Conservation (phyloP, 2,888 invertebrate species). For the Pachymerium ferrugineum region DNA sequence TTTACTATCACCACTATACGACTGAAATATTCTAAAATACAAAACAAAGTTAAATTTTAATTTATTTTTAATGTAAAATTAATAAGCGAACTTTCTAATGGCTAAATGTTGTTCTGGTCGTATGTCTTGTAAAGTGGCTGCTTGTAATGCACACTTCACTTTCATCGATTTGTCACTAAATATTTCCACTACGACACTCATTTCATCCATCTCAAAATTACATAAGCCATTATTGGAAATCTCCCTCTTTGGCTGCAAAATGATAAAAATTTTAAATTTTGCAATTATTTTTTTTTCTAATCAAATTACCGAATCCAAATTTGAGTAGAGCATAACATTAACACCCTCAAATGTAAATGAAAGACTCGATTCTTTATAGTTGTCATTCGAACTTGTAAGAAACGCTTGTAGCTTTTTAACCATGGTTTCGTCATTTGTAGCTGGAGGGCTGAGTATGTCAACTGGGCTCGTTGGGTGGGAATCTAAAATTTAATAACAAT, state of each 20-base stretch:
- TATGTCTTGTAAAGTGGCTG: conserved; percentile 64
- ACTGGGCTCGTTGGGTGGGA: conserved; percentile 37
- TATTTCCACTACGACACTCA: conserved; percentile 58
- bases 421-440: conserved; percentile 36
- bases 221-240: conserved; percentile 62
- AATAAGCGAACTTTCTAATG: conserved; percentile 44
- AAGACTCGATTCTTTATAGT: conserved; percentile 55
- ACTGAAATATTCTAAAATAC: conserved; percentile 44
- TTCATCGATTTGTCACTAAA: conserved; percentile 65
- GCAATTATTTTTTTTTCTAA: neutral
- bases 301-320: conserved; percentile 64
- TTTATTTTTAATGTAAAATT: neutral
- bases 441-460: conserved; percentile 37
- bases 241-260: neutral
- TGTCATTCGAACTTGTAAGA: conserved; percentile 62
- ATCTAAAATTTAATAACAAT: conserved; percentile 16
- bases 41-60: conserved; percentile 14
- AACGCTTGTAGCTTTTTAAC: conserved; percentile 68
- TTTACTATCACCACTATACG: conserved; percentile 40
- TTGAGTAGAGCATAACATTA: conserved; percentile 64
- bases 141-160: conserved; percentile 63
- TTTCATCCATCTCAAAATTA: conserved; percentile 63
- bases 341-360: conserved; percentile 64
- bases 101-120: conserved; percentile 57
- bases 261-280: neutral